Conservation (phyloP, 2,113 vertebrate species). For the Myotis lucifugus region DNA sequence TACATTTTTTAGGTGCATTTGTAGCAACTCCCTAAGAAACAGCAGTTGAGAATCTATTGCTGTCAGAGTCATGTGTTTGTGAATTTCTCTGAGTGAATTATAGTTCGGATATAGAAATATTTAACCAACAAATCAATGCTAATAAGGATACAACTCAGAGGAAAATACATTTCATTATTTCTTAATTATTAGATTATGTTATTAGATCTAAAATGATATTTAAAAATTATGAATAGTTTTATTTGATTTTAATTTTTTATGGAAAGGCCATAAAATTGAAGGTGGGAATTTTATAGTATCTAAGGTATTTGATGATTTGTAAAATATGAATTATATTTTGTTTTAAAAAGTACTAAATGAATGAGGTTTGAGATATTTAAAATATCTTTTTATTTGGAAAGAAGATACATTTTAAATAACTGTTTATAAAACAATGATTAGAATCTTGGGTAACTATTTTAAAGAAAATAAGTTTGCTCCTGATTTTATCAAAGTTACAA, state of each 20-base stretch:
- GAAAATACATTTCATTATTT: neutral
- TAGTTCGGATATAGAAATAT: neutral
- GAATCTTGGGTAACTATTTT: neutral
- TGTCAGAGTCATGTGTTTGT: neutral
- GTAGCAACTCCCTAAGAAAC: neutral
- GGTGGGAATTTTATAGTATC: neutral
- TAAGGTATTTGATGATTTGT: neutral
- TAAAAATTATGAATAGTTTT: neutral
- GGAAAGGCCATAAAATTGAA: neutral
- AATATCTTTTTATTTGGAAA: neutral
- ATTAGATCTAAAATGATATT: neutral
- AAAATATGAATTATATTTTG: neutral
- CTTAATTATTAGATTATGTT: conserved; percentile 15
- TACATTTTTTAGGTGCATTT: neutral
- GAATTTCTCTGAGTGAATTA: neutral
- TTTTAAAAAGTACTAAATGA: neutral
- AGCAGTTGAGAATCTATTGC: neutral
- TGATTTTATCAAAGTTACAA: neutral
- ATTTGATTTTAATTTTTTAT: conserved; percentile 8
- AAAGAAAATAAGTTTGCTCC: neutral
- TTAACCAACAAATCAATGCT: neutral
- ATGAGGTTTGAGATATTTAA: neutral
- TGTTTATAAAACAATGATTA: neutral
- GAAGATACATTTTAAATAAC: neutral
- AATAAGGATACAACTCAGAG: neutral